Conservation (phyloP, 2,888 invertebrate genomes). For the Shargacucullia verbasci region DNA sequence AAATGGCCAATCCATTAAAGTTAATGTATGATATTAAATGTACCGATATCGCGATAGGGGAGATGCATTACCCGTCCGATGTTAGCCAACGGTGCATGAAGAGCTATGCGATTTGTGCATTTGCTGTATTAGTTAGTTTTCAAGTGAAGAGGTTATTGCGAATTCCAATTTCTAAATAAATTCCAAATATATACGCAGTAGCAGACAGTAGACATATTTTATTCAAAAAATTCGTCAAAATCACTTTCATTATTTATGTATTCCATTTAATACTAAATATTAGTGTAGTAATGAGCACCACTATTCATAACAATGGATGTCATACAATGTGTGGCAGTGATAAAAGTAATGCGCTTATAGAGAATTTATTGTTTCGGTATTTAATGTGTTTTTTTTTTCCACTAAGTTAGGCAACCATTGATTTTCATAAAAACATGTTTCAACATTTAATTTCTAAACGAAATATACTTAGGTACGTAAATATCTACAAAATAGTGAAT, state of each 20-base stretch:
- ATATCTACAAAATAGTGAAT: background rate
- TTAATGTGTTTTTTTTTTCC: no score
- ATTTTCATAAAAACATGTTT: no score
- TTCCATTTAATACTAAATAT: no score
- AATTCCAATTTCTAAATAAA: constrained; percentile 33
- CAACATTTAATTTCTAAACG: background rate
- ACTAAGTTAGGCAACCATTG: no score
- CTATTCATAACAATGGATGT: no score
- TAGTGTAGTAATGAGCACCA: no score
- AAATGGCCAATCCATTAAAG: constrained; percentile 86
- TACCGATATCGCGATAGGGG: constrained; percentile 61
- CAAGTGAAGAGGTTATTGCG: constrained; percentile 38
- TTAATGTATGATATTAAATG: constrained; percentile 78
- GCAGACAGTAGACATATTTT: no score
- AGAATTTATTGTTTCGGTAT: no score
- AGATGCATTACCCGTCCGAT: constrained; percentile 71
- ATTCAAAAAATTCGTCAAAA: no score
- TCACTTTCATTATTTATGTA: no score
- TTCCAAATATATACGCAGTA: background rate
- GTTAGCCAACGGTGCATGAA: constrained; percentile 77
- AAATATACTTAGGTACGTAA: background rate
- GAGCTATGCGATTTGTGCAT: constrained; percentile 70
- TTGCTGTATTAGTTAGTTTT: constrained; percentile 68
- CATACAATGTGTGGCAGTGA: no score
- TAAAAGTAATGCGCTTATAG: no score